Base-by-base conservation (phyloP, 2,888 invertebrate genomes). In the Drosophila picticornis region DNA sequence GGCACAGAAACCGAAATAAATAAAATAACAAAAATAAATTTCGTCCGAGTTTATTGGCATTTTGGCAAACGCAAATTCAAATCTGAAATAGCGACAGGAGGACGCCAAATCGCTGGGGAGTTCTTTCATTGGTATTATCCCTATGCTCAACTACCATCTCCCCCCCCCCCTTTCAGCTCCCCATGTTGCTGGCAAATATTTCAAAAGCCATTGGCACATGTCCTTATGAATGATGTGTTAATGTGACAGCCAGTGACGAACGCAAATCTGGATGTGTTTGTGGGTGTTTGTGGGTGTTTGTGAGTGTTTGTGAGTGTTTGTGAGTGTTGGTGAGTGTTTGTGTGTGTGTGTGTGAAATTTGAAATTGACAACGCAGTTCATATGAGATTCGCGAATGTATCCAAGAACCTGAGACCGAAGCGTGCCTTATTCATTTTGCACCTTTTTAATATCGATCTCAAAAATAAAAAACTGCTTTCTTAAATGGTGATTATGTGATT, bases 171-270 rank as follows among this genome's bases (percentile, higher is more conserved):
- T 72, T 62, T 55, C 50, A 66, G 27, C 62, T 66, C 31, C 61
- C 16, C 19, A 36, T 59, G 34, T 56, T 56, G 40, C 46, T 48
- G 67, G 67, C 60, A 77, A 78, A 88, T 79, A 85, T 88, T 81
- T 85, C 75, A 75, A 77, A 71, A 81, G 61, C 86, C 80, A 85
- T 79, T 88, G 91, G 75, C 90, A 85, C 81, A 92, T 92, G 92
- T 91, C 91, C 91, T 92, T 90, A 92, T 91, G 91, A 91, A 92
- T 91, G 91, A 91, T 92, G 92, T 91, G 91, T 88, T 91, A 92
- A 91, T 91, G 92, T 84, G 92, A 91, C 91, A 91, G 84, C 72
- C 80, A 71, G 62, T 75, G 61, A 80, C 74, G 74, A 52, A 11
- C 60, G 19, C 9, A 22, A 34, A 4, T 51, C 11, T 13, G 11